Evolutionary conservation across 2,797 vertebrate genomes (phyloP), one percentile per base, ranked within the genome.

Genomic region (Sphaeramia orbicularis): DNA sequence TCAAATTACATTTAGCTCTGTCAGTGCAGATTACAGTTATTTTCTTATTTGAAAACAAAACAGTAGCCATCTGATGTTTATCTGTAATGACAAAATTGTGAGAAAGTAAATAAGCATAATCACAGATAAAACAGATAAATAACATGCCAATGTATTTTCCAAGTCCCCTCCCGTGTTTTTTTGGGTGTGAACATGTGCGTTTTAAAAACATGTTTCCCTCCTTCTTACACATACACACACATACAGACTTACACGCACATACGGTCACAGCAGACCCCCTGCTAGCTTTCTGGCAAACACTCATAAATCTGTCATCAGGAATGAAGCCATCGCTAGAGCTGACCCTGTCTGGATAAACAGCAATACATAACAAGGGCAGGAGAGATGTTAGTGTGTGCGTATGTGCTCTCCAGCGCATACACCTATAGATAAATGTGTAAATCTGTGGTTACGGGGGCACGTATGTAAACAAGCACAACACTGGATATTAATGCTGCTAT

Each of bases 321-420:
- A 96, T 95, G 92, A 96, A 96, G 95, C 93, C 94, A 95, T 96
- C 93, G 92, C 94, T 93, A 91, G 95, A 95, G 94, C 94, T 94
- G 94, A 93, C 91, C 92, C 95, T 93, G 91, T 95, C 95, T 94
- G 94, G 95, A 91, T 96, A 95, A 95, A 96, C 94, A 94, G 95
- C 95, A 93, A 95, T 94, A 94, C 93, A 94, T 93, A 95, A 95
- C 93, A 91, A 91, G 89, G 87, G 93, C 87, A 92, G 91, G 78
- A 92, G 90, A 86, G 74, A 87, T 35, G 53, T 48, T 43, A 50
- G 48, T 54, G 38, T 19, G 6, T 12, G n/a, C 43, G 45, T 57
- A 62, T 63, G 58, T 67, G 42, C 70, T 62, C 51, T 62, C 35
- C 50, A 56, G 49, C 53, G 44, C 52, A 63, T 59, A 45, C 24